phyloP scores from a whole-genome alignment of 2,113 vertebrate species.

The Scortum barcoo region DNA sequence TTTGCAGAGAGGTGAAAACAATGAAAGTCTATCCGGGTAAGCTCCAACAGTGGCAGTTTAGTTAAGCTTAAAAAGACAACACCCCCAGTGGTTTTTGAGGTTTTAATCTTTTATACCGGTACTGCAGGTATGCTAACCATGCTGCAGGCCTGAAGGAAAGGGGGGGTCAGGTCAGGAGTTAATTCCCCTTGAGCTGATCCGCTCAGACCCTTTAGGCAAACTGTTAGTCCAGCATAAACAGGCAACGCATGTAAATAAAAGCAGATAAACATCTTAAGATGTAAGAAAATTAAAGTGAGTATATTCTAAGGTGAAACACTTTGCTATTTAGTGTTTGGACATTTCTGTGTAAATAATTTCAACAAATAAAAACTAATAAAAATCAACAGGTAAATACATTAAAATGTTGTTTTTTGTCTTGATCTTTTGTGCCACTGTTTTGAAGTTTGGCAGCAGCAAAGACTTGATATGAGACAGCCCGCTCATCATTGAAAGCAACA shows the following conservation, averaged over 20 bases:
- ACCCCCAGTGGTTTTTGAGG: slow-evolving; percentile 64
- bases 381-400: slow-evolving; percentile 6
- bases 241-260: slow-evolving; percentile 28
- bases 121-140: slow-evolving; percentile 64
- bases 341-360: neutral
- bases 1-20: slow-evolving; percentile 64
- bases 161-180: slow-evolving; percentile 54
- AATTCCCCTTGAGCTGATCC: slow-evolving; percentile 47
- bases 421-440: neutral
- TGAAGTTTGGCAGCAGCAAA: slow-evolving; percentile 18
- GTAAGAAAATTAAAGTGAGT: neutral
- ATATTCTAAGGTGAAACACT: neutral
- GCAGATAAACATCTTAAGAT: neutral
- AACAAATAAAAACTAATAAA: neutral
- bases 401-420: neutral
- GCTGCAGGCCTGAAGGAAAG: slow-evolving; percentile 58
- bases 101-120: slow-evolving; percentile 77
- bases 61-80: slow-evolving; percentile 72
- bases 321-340: neutral
- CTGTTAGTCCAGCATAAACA: slow-evolving; percentile 47
- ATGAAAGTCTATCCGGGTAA: slow-evolving; percentile 71
- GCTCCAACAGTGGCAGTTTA: slow-evolving; percentile 63
- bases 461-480: neutral
- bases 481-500: slow-evolving; percentile 22
- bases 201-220: slow-evolving; percentile 48